Evolutionary conservation across 1,140 invertebrate species (phyloP).

Genomic region (Oryzaephilus surinamensis): DNA sequence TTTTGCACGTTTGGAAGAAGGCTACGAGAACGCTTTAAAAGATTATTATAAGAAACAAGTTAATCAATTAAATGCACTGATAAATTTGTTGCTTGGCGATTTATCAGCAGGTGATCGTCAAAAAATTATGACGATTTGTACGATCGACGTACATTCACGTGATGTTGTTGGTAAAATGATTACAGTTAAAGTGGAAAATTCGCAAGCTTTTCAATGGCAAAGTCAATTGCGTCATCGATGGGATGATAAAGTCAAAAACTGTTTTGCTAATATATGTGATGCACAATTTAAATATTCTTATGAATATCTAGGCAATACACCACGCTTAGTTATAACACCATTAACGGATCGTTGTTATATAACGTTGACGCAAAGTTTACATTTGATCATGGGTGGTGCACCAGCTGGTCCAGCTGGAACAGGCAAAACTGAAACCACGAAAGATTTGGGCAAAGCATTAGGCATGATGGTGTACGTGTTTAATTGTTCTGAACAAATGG

Average conservation of each 20-base stretch:
- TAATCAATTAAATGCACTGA: constrained; percentile 67
- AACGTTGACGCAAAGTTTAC: constrained; percentile 75
- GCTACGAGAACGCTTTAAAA: constrained; percentile 83
- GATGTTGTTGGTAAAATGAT: constrained; percentile 85
- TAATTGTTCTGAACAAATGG: constrained; percentile 95
- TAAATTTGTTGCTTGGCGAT: constrained; percentile 69
- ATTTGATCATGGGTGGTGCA: constrained; percentile 85
- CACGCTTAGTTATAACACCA: constrained; percentile 74
- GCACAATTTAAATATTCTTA: constrained; percentile 69
- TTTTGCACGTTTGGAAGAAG: constrained; percentile 83
- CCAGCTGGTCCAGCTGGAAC: constrained; percentile 80
- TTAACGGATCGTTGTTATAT: constrained; percentile 84
- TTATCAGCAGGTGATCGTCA: constrained; percentile 72
- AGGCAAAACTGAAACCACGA: constrained; percentile 90
- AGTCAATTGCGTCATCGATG: constrained; percentile 81
- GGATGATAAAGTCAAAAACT: constrained; percentile 72
- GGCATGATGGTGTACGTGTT: constrained; percentile 94
- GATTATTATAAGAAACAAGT: constrained; percentile 91
- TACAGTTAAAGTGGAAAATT: constrained; percentile 64
- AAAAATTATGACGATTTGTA: constrained; percentile 93
- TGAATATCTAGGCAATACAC: constrained; percentile 76
- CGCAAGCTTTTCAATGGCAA: constrained; percentile 83
- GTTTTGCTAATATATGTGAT: constrained; percentile 88
- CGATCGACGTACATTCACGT: constrained; percentile 83
- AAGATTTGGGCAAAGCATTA: constrained; percentile 80